Conservation (phyloP, 2,888 invertebrate species). For the Ennomos quercinarius region DNA sequence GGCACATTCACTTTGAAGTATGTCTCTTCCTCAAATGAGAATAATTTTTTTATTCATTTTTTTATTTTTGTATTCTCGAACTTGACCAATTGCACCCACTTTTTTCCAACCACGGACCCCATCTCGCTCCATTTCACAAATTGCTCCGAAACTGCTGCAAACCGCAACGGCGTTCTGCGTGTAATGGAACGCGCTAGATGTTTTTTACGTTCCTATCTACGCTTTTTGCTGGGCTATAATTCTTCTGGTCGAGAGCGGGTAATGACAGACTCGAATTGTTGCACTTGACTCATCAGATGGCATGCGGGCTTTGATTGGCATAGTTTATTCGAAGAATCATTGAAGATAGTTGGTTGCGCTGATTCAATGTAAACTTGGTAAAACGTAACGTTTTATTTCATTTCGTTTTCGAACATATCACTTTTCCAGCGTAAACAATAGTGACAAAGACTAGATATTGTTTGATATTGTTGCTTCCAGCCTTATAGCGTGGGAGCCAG, state of each 20-base stretch:
- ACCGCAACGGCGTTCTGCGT: conserved; percentile 33
- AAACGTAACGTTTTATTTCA: too few relatives aligned
- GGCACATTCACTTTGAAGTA: too few relatives aligned
- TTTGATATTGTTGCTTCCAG: too few relatives aligned
- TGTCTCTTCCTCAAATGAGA: too few relatives aligned
- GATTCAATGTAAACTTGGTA: too few relatives aligned
- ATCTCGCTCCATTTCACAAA: conserved; percentile 38
- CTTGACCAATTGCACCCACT: conserved; percentile 19
- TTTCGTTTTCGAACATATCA: too few relatives aligned
- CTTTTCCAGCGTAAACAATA: too few relatives aligned
- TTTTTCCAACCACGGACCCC: conserved; percentile 25
- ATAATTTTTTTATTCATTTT: too few relatives aligned
- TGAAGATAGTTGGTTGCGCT: too few relatives aligned
- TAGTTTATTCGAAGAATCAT: too few relatives aligned
- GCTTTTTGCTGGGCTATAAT: conserved; percentile 25
- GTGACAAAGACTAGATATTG: too few relatives aligned
- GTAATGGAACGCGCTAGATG: conserved; percentile 24
- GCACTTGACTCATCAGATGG: conserved; percentile 10
- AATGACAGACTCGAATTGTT: conserved; percentile 22
- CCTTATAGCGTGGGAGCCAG: too few relatives aligned
- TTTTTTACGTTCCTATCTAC: conserved; percentile 35
- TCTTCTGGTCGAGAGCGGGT: conserved; percentile 15
- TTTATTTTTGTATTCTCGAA: neutral
- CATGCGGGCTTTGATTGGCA: neutral
- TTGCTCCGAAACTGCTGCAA: conserved; percentile 15